phyloP scores from a whole-genome alignment of 2,797 vertebrate species.

The Sparus aurata region DNA sequence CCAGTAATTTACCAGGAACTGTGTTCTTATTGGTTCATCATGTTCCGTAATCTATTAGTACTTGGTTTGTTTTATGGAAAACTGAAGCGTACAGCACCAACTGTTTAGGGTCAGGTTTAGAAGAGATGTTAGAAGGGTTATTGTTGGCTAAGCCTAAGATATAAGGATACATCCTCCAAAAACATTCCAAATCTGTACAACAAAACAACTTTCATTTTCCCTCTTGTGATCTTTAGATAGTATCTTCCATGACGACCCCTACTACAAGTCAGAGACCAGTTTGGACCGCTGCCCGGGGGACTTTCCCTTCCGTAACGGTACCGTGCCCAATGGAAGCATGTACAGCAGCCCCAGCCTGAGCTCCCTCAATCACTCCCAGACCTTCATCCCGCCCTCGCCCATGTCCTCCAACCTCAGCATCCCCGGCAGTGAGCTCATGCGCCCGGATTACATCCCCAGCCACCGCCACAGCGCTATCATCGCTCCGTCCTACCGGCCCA shows the following conservation, averaged over 20 bases:
- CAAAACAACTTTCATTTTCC: background rate
- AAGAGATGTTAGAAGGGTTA: background rate
- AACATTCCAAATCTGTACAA: background rate
- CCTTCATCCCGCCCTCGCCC: conserved; percentile 92
- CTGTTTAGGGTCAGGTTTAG: background rate
- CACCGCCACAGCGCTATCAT: conserved; percentile 97
- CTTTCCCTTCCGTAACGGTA: conserved; percentile 91
- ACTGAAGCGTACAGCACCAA: background rate
- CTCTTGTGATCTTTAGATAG: conserved; percentile 86
- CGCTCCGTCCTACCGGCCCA: conserved; percentile 95
- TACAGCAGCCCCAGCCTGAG: conserved; percentile 95
- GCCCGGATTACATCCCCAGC: conserved; percentile 94
- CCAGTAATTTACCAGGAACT: no score
- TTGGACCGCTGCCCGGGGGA: conserved; percentile 90
- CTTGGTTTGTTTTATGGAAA: background rate
- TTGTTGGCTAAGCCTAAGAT: no score
- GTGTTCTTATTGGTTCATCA: background rate
- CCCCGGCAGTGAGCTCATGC: conserved; percentile 95
- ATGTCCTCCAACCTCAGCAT: conserved; percentile 97
- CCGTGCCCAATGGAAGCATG: conserved; percentile 93
- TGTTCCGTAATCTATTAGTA: background rate
- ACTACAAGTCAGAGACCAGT: conserved; percentile 95
- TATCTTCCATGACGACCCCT: conserved; percentile 95
- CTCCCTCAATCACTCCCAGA: conserved; percentile 96
- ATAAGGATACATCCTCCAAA: background rate